Evolutionary conservation across 1,140 invertebrate species (phyloP).

Genomic region (Scylla paramamosain): DNA sequence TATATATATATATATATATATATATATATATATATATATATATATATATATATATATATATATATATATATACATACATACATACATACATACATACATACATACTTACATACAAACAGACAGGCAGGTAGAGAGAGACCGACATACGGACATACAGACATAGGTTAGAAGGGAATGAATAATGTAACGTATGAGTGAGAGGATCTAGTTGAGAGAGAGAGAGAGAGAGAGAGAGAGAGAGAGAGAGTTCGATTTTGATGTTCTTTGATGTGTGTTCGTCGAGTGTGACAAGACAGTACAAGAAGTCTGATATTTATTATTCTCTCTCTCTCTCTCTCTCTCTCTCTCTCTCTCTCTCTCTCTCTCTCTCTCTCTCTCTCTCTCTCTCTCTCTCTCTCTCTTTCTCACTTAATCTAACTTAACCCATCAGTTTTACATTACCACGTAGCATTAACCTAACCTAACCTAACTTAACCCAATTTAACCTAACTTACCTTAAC

Average conservation of each 20-base stretch:
- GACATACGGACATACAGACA: not conserved
- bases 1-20: slow-evolving; percentile 32
- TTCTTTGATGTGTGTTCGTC: too few species aligned
- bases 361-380: too few species aligned
- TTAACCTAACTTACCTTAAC: too few species aligned
- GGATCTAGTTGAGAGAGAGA: not conserved
- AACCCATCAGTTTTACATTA: too few species aligned
- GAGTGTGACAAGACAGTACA: too few species aligned
- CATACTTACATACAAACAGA: not conserved
- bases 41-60: not conserved
- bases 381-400: not conserved
- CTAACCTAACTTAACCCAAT: too few species aligned
- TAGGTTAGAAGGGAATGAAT: not conserved
- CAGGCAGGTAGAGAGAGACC: too few species aligned
- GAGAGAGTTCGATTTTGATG: not conserved
- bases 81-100: not conserved
- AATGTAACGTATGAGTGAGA: not conserved
- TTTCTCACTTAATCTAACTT: not conserved
- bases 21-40: slow-evolving; percentile 35
- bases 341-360: not conserved
- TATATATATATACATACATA: not conserved
- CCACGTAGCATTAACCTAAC: too few species aligned
- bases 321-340: too few species aligned
- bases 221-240: slow-evolving; percentile 8
- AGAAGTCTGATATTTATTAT: too few species aligned